These are phyloP conservation scores for Leucoma salicis DNA, from an alignment of 2,888 invertebrate species.

Conservation along the genomic window DNA sequence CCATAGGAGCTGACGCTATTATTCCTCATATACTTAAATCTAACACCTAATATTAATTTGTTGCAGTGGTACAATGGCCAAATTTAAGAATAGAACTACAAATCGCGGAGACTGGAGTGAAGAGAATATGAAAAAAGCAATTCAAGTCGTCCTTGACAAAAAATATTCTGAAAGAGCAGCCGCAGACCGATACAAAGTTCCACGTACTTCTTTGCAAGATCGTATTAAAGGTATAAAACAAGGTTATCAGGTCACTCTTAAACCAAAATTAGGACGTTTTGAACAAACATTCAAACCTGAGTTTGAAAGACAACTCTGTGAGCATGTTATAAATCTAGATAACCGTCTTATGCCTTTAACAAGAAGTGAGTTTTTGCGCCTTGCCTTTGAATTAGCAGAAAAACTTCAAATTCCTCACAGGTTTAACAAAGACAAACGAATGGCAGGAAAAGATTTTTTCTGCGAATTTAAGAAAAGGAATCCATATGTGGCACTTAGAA, in stretches of 20 bases:
- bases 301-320: slow-evolving; percentile 1
- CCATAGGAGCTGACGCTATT: slow-evolving; percentile 1
- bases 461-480: not conserved
- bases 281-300: slow-evolving; percentile 6
- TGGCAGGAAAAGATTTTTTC: not conserved
- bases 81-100: slow-evolving; percentile 3
- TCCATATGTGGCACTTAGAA: not conserved
- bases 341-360: slow-evolving; percentile 10
- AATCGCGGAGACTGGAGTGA: not conserved
- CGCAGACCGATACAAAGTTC: slow-evolving; percentile 5
- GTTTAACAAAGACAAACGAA: slow-evolving; percentile 5
- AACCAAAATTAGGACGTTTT: slow-evolving; percentile 17
- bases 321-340: slow-evolving; percentile 7
- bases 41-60: slow-evolving; percentile 7
- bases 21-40: not conserved
- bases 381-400: slow-evolving; percentile 3
- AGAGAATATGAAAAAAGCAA: not conserved
- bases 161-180: slow-evolving; percentile 3
- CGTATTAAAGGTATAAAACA: slow-evolving; percentile 13
- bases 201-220: slow-evolving; percentile 4
- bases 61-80: slow-evolving; percentile 3
- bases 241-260: slow-evolving; percentile 12
- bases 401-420: slow-evolving; percentile 11
- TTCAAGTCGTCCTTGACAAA: not conserved
- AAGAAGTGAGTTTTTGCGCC: slow-evolving; percentile 3